A percentile compares a stretch with the other conserved stretches of the same genome.
Evolutionary conservation across 1,140 invertebrate genomes (phyloP).

Genomic region (Lutraria rhynchaena): DNA sequence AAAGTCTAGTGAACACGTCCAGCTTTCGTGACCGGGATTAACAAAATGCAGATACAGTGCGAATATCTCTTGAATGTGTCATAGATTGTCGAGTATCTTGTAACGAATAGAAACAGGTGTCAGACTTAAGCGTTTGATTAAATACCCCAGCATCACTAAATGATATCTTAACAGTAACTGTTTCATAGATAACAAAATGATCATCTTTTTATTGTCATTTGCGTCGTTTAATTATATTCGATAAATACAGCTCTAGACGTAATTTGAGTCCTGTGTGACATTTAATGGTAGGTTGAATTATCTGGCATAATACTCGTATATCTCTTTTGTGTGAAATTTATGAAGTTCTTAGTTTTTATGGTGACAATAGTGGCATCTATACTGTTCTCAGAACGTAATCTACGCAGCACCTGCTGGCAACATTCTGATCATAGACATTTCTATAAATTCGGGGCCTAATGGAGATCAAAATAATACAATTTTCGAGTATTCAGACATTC

Average conservation of each 20-base stretch:
- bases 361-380: neutral
- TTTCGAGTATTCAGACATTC: no score
- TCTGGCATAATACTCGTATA: conserved; percentile 24
- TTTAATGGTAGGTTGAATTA: conserved; percentile 14
- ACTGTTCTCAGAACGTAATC: neutral
- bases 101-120: conserved; percentile 44
- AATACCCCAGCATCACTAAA: conserved; percentile 36
- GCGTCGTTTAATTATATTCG: conserved; percentile 1
- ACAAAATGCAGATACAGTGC: no score
- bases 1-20: no score
- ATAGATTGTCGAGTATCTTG: conserved; percentile 18
- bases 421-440: no score
- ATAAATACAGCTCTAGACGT: conserved; percentile 14
- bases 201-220: conserved; percentile 31
- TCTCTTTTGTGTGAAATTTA: conserved; percentile 35
- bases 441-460: no score
- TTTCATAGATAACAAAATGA: conserved; percentile 12
- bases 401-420: neutral
- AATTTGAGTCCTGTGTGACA: neutral
- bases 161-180: conserved; percentile 21
- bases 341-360: conserved; percentile 20
- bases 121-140: conserved; percentile 35
- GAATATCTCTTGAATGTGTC: conserved; percentile 32
- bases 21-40: no score
- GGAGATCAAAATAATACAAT: no score